Evolutionary conservation across 1,140 invertebrate genomes (phyloP).

Genomic region (Sycobia sp.): DNA sequence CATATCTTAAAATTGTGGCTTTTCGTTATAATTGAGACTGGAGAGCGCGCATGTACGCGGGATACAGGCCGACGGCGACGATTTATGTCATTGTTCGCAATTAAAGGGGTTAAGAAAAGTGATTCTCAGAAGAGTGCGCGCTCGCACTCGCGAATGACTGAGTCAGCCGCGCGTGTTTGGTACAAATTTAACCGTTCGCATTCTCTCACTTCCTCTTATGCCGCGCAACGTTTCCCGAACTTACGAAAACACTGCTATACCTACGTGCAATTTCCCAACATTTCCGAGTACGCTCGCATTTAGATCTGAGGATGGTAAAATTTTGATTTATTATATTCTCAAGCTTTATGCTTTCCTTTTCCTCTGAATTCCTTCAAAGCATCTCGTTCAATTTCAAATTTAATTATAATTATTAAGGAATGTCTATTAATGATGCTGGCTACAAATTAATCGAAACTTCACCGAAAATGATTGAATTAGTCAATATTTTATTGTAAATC

Average conservation of each 20-base stretch:
- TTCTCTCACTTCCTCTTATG: conserved; percentile 7
- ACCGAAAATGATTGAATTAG: too few relatives aligned
- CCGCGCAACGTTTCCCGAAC: background rate
- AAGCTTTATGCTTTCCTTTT: too few relatives aligned
- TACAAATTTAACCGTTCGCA: conserved; percentile 14
- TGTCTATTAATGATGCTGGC: too few relatives aligned
- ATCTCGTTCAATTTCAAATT: too few relatives aligned
- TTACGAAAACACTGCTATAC: background rate
- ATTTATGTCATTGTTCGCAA: conserved; percentile 15
- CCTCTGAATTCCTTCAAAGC: too few relatives aligned
- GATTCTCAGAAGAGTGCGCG: conserved; percentile 1
- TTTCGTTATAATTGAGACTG: conserved; percentile 9
- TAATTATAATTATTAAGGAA: too few relatives aligned
- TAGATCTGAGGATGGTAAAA: background rate
- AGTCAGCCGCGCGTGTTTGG: conserved; percentile 9
- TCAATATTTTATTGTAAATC: too few relatives aligned
- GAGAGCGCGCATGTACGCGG: too few relatives aligned
- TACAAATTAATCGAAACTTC: too few relatives aligned
- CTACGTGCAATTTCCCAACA: background rate
- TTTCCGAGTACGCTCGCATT: background rate
- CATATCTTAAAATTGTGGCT: background rate
- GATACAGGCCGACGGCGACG: background rate
- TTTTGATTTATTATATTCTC: background rate
- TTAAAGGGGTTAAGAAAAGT: conserved; percentile 5
- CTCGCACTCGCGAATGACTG: background rate